Conservation (phyloP, 2,113 vertebrate genomes). For the Podarcis raffonei region DNA sequence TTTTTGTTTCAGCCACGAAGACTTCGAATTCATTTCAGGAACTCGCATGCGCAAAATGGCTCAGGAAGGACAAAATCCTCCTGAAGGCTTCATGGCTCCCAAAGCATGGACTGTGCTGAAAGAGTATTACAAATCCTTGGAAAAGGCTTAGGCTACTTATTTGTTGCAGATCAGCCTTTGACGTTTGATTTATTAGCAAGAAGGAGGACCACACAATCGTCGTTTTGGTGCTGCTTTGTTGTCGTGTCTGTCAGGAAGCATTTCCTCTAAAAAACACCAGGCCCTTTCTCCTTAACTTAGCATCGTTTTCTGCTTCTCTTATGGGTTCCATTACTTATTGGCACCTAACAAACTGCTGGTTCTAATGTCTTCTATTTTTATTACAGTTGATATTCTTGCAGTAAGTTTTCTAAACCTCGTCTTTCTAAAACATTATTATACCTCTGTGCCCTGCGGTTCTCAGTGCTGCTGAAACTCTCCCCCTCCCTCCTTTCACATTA, state of each 20-base stretch:
- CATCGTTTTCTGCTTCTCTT: slow-evolving; percentile 70
- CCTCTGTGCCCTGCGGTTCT: slow-evolving; percentile 62
- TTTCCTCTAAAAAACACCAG: slow-evolving; percentile 59
- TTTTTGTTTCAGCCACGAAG: slow-evolving; percentile 83
- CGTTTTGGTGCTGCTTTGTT: slow-evolving; percentile 65
- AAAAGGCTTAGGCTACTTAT: slow-evolving; percentile 83
- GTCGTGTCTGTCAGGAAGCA: slow-evolving; percentile 69
- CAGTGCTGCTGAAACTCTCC: slow-evolving; percentile 46
- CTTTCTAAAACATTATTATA: slow-evolving; percentile 67
- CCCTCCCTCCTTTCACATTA: slow-evolving; percentile 39
- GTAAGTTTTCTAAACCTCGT: slow-evolving; percentile 70
- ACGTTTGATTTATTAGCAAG: slow-evolving; percentile 55
- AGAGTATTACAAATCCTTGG: slow-evolving; percentile 94
- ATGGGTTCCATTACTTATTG: slow-evolving; percentile 69
- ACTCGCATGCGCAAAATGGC: slow-evolving; percentile 97
- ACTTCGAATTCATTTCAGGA: slow-evolving; percentile 98
- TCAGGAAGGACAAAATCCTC: slow-evolving; percentile 92
- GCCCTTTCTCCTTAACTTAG: slow-evolving; percentile 63
- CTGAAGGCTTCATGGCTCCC: slow-evolving; percentile 95
- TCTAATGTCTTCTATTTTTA: slow-evolving; percentile 74
- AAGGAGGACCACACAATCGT: slow-evolving; percentile 70
- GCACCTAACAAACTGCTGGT: slow-evolving; percentile 69
- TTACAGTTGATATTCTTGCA: slow-evolving; percentile 69
- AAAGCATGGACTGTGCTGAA: slow-evolving; percentile 93
- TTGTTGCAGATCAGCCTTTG: slow-evolving; percentile 59